These are phyloP conservation scores for Drosophila fulvimacula DNA, from an alignment of 2,888 invertebrate species.

Conservation along the genomic window DNA sequence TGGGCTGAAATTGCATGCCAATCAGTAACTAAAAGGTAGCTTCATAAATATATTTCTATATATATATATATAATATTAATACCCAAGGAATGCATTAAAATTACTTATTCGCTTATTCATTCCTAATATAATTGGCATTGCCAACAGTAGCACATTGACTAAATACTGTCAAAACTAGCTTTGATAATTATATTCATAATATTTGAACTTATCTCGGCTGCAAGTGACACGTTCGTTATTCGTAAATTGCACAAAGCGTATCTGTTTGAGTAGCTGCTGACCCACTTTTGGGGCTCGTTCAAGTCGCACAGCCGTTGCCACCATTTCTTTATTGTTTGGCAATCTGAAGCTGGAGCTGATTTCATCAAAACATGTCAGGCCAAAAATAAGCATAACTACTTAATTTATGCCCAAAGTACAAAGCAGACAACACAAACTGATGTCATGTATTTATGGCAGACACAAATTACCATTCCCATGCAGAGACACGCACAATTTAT, in stretches of 20 bases:
- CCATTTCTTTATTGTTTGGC: constrained; percentile 31
- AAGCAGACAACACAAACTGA: constrained; percentile 33
- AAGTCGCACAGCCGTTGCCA: constrained; percentile 16
- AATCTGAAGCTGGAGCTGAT: constrained; percentile 40
- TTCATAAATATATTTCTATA: too few species aligned
- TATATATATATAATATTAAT: too few species aligned
- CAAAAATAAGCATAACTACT: constrained; percentile 30
- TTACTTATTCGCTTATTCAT: too few species aligned
- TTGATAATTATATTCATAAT: not conserved
- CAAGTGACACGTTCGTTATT: constrained; percentile 7
- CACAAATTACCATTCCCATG: constrained; percentile 25
- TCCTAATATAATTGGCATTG: not conserved
- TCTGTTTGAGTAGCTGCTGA: not conserved
- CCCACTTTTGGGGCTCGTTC: not conserved
- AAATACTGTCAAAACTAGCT: not conserved
- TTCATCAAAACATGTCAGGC: constrained; percentile 48
- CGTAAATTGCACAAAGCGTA: not conserved
- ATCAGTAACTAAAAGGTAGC: too few species aligned
- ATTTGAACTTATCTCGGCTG: not conserved
- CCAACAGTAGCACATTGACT: not conserved
- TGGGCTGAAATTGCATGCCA: too few species aligned
- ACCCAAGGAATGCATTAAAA: too few species aligned
- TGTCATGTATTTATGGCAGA: constrained; percentile 36
- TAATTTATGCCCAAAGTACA: constrained; percentile 23
- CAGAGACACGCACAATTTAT: constrained; percentile 10